Evolutionary conservation across 2,888 invertebrate genomes (phyloP), one percentile per base, ranked within the genome.

Genomic region (Phragmatobia fuliginosa): DNA sequence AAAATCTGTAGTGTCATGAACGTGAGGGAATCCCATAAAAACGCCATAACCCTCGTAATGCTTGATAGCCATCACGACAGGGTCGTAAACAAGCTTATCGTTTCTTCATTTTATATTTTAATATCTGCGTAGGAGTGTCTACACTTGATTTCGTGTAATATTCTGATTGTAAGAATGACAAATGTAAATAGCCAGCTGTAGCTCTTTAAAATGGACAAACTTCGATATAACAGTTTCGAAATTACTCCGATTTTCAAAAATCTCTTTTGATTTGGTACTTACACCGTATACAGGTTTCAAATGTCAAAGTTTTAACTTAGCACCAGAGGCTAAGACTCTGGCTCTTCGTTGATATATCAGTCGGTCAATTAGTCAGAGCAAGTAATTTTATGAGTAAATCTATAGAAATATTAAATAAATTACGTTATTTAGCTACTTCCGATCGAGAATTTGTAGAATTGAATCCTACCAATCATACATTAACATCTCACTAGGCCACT

Each of bases 11-110:
- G 68, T 68, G 72, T 70, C 62, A 36, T 67, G 36, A 71, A 71
- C 70, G 70, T 72, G 68, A 41, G 31, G 61, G 58, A 21, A 0
- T 65, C 10, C 62, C 45, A 75, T 75, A 79, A 78, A 79, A 77
- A 70, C 32, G 11, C 28, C 60, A 70, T 75, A 75, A 72, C 75
- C 67, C n/a, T 63, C 11, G 68, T 67, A 60, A 71, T 62, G 66
- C 60, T 68, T 49, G 70, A 70, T 67, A 66, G 66, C 59, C 41
- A 73, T 75, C 70, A 1, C 11, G 49, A 8, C 0, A 62, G n/a
- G 61, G 33, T 45, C 52, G 63, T 49, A 67, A 70, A 71, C 58
- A 59, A 28, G 56, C 56, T 61, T 77, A 69, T 77, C 69, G 70
- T 60, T 45, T 41, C 58, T 11, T 59, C 56, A 38, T 69, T 72